These are phyloP conservation scores for Anseranas semipalmata DNA, from an alignment of 2,113 vertebrate species.

Conservation along the genomic window DNA sequence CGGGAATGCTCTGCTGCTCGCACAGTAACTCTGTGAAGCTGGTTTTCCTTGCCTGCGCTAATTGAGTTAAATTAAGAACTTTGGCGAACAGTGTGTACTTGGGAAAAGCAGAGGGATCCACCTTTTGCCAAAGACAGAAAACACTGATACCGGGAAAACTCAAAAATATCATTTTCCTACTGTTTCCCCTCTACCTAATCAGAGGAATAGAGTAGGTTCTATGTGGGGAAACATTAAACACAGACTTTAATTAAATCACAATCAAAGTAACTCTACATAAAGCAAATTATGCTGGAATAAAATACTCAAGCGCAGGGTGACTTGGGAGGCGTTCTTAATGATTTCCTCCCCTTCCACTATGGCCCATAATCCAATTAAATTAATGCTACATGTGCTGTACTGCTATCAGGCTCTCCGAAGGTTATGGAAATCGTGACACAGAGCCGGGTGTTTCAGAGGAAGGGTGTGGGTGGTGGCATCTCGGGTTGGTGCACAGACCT, in stretches of 20 bases:
- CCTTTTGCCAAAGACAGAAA: neutral
- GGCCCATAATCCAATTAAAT: neutral
- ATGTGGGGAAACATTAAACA: neutral
- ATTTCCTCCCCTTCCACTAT: neutral
- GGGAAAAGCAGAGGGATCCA: too few relatives aligned
- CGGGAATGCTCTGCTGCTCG: rapidly evolving
- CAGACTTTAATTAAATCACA: slow-evolving; percentile 11
- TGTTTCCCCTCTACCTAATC: neutral
- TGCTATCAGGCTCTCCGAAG: neutral
- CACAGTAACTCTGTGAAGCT: rapidly evolving
- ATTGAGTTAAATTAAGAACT: too few relatives aligned
- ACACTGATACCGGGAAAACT: neutral
- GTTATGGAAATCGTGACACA: neutral
- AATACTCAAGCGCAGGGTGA: neutral
- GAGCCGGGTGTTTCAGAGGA: neutral
- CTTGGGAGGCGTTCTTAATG: neutral
- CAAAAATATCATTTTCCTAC: neutral
- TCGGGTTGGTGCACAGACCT: neutral
- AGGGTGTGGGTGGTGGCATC: neutral
- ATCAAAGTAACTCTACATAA: neutral
- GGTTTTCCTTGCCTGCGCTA: rapidly evolving
- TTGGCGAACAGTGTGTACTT: neutral
- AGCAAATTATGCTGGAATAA: neutral
- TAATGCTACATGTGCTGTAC: neutral
- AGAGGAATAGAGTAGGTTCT: neutral